phyloP scores from a whole-genome alignment of 64 coral and sea anemone species.

The Platygyra sinensis region DNA sequence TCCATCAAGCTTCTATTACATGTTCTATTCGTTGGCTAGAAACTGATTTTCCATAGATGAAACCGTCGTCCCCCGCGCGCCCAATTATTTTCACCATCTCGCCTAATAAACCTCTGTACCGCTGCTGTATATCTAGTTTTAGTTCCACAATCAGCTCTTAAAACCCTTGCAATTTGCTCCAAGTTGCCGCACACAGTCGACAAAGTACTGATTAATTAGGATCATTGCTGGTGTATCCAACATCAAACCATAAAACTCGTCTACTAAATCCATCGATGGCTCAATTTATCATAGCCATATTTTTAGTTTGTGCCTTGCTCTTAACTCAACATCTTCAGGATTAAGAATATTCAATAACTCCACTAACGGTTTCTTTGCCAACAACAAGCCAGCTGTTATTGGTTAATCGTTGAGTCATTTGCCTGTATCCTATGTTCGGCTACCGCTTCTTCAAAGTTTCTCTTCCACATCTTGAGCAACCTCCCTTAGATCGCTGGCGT shows the following conservation, averaged over 20 bases:
- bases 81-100: slow-evolving; percentile 1
- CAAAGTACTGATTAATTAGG: slow-evolving; percentile 8
- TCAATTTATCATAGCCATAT: background rate
- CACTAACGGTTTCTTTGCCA: slow-evolving; percentile 18
- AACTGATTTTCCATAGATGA: slow-evolving; percentile 49
- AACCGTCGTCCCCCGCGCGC: slow-evolving; percentile 44
- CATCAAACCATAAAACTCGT: too few species aligned
- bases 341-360: slow-evolving; percentile 21
- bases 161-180: slow-evolving; percentile 2
- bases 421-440: background rate
- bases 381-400: background rate
- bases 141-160: slow-evolving; percentile 10
- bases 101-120: too few species aligned
- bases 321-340: too few species aligned
- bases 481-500: too few species aligned
- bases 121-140: background rate
- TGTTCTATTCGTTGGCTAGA: slow-evolving; percentile 52
- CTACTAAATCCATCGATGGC: too few species aligned
- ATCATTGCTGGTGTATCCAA: too few species aligned
- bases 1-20: too few species aligned
- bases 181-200: slow-evolving; percentile 6
- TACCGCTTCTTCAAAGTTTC: too few species aligned
- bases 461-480: too few species aligned
- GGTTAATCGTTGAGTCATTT: background rate
- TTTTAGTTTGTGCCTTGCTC: too few species aligned